A percentile compares a stretch with the other conserved stretches of the same genome.
These are phyloP conservation scores for Pectinophora gossypiella DNA, from an alignment of 1,140 invertebrate species.

Conservation along the genomic window DNA sequence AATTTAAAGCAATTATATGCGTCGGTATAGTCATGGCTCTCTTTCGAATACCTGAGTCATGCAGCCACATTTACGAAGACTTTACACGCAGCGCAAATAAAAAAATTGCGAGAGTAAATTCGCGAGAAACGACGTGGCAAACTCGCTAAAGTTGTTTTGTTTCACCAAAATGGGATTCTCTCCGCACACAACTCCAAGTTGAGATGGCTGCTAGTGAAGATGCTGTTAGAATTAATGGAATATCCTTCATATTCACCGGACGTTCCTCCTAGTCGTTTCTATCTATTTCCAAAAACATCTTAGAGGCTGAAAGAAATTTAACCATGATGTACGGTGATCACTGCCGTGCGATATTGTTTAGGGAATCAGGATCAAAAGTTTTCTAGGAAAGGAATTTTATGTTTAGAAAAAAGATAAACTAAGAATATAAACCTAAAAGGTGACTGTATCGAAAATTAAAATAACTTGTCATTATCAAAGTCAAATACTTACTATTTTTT, in stretches of 20 bases:
- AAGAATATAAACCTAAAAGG: too few relatives aligned
- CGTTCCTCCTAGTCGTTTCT: too few relatives aligned
- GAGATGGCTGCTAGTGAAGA: slow-evolving; percentile 14
- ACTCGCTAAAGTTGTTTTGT: slow-evolving; percentile 8
- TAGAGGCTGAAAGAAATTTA: too few relatives aligned
- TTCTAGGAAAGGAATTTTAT: neutral
- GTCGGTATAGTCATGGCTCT: slow-evolving; percentile 24
- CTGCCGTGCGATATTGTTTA: neutral
- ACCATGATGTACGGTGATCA: neutral
- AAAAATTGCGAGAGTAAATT: slow-evolving; percentile 1
- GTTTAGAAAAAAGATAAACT: too few relatives aligned
- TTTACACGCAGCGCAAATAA: too few relatives aligned
- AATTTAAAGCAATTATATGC: slow-evolving; percentile 24
- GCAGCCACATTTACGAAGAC: neutral
- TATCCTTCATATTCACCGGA: too few relatives aligned
- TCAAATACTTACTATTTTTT: too few relatives aligned
- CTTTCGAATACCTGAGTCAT: slow-evolving; percentile 22
- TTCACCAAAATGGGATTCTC: too few relatives aligned
- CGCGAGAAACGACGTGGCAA: slow-evolving; percentile 8
- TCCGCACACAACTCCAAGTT: slow-evolving; percentile 13
- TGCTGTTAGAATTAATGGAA: slow-evolving; percentile 10
- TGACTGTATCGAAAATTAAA: too few relatives aligned
- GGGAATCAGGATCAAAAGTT: neutral
- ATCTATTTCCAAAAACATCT: too few relatives aligned
- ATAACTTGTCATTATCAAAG: too few relatives aligned